phyloP scores from a whole-genome alignment of 2,113 vertebrate species.

The Nothocercus julius region DNA sequence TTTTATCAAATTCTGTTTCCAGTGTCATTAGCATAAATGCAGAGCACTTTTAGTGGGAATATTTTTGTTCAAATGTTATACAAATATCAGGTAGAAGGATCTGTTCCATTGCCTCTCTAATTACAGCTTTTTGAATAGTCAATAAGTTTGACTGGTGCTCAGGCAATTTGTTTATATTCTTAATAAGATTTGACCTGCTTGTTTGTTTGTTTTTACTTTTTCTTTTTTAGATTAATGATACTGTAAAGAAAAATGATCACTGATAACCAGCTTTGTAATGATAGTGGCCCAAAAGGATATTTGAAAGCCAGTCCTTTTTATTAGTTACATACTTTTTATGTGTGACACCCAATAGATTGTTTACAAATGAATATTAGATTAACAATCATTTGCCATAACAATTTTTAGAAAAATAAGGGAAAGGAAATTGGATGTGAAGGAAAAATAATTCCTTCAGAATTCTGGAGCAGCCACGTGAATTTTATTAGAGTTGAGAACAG shows the following conservation, averaged over 20 bases:
- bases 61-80: neutral
- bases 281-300: neutral
- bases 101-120: neutral
- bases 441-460: constrained; percentile 21
- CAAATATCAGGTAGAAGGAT: neutral
- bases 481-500: constrained; percentile 44
- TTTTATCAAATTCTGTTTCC: neutral
- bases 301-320: neutral
- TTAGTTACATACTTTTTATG: neutral
- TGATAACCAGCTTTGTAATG: neutral
- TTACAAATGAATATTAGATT: constrained; percentile 8
- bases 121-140: neutral
- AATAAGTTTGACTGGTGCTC: neutral
- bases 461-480: constrained; percentile 2
- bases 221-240: neutral
- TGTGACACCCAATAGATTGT: neutral
- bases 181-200: neutral
- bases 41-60: neutral
- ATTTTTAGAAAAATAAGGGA: neutral
- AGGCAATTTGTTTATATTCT: neutral
- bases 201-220: neutral
- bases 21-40: neutral
- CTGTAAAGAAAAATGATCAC: neutral
- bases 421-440: neutral
- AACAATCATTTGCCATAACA: neutral